A percentile compares a stretch with the other conserved stretches of the same genome.
Evolutionary conservation across 2,888 invertebrate genomes (phyloP).

Genomic region (Peribatodes rhomboidaria): DNA sequence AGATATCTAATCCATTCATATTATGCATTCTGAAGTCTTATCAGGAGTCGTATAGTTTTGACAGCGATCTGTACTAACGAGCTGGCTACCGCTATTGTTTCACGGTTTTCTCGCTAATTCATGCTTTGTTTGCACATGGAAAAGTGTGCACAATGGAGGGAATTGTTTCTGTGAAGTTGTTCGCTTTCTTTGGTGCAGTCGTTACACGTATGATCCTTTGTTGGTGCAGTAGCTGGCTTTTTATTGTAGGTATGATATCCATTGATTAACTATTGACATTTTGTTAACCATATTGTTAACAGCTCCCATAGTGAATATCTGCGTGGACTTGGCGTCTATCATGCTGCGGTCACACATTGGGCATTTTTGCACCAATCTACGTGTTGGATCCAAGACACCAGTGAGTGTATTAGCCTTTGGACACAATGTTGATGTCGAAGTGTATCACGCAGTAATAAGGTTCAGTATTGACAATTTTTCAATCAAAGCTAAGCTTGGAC

Average conservation of each 20-base stretch:
- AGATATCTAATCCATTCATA: background rate
- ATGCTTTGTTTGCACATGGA: slow-evolving; percentile 29
- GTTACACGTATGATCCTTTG: slow-evolving; percentile 15
- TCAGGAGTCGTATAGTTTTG: background rate
- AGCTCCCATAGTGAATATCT: too few relatives aligned
- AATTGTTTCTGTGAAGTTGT: slow-evolving; percentile 25
- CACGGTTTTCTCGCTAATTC: slow-evolving; percentile 27
- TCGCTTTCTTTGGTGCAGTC: slow-evolving; percentile 32
- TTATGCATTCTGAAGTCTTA: background rate
- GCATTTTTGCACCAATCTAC: too few relatives aligned
- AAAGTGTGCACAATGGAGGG: slow-evolving; percentile 32
- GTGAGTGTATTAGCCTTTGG: too few relatives aligned
- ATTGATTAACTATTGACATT: background rate
- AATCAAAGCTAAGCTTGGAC: too few relatives aligned
- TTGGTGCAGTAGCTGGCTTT: slow-evolving; percentile 5
- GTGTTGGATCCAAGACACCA: too few relatives aligned
- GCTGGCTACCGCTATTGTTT: slow-evolving; percentile 6
- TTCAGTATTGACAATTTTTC: too few relatives aligned
- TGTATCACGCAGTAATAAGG: too few relatives aligned
- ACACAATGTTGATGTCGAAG: too few relatives aligned
- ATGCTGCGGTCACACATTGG: too few relatives aligned
- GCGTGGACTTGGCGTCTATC: too few relatives aligned
- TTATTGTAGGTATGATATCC: background rate
- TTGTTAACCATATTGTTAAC: background rate
- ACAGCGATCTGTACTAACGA: background rate